phyloP scores from a whole-genome alignment of 2,888 invertebrate genomes.

The Ormyrus pomaceus region DNA sequence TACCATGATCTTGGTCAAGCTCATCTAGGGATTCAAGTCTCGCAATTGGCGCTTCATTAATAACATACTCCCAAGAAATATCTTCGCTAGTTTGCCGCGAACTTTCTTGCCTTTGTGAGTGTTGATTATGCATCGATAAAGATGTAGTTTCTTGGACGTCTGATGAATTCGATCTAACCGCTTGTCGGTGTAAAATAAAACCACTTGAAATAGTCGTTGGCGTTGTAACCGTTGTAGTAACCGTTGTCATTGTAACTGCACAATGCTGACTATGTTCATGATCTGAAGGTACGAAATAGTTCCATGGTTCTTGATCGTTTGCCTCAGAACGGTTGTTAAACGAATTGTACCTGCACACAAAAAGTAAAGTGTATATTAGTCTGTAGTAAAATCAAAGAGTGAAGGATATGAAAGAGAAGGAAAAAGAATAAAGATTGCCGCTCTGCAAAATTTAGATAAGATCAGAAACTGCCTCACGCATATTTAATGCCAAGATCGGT shows the following conservation, averaged over 20 bases:
- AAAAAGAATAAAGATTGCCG: background rate
- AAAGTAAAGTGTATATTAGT: constrained; percentile 18
- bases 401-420: background rate
- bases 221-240: background rate
- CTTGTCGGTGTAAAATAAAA: background rate
- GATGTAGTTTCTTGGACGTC: constrained; percentile 56
- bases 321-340: constrained; percentile 72
- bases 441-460: constrained; percentile 27
- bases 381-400: background rate
- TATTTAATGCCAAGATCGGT: constrained; percentile 20
- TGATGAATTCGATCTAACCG: constrained; percentile 29
- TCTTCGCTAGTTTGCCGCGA: constrained; percentile 72
- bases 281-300: constrained; percentile 66
- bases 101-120: constrained; percentile 63
- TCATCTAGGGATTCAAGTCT: constrained; percentile 82
- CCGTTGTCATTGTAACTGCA: background rate
- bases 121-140: constrained; percentile 59
- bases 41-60: constrained; percentile 79
- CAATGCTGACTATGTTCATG: constrained; percentile 57
- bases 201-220: background rate
- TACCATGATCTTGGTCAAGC: constrained; percentile 78
- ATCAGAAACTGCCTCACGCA: constrained; percentile 19
- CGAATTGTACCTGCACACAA: constrained; percentile 69
- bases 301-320: constrained; percentile 72
- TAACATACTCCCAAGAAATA: constrained; percentile 72